phyloP scores from a whole-genome alignment of 1,140 invertebrate species.

The Aphelinus certus region DNA sequence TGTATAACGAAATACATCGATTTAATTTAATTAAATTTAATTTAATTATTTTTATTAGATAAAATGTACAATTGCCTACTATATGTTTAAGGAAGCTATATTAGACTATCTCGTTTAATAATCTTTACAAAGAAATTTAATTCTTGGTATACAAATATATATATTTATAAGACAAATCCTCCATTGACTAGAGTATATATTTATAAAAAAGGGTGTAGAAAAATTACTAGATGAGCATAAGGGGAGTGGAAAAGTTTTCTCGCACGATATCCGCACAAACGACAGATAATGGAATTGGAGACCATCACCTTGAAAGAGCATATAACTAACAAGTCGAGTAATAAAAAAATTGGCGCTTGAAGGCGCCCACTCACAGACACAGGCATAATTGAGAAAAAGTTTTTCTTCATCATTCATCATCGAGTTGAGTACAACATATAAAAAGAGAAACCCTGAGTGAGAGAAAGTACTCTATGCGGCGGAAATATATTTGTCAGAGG shows the following conservation, averaged over 20 bases:
- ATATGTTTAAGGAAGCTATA: conserved; percentile 60
- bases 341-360: neutral
- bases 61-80: conserved; percentile 65
- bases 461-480: conserved; percentile 24
- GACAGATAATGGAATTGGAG: conserved; percentile 55
- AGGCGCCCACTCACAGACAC: conserved; percentile 30
- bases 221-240: conserved; percentile 39
- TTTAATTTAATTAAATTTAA: conserved; percentile 43
- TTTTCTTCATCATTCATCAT: conserved; percentile 34
- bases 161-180: conserved; percentile 62
- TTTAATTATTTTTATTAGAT: conserved; percentile 64
- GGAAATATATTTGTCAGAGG: conserved; percentile 33
- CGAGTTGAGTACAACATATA: conserved; percentile 4
- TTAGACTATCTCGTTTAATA: conserved; percentile 62
- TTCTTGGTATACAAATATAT: conserved; percentile 51
- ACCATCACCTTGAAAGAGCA: conserved; percentile 58
- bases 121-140: conserved; percentile 62
- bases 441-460: conserved; percentile 47
- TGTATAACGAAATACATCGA: neutral
- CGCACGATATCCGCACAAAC: conserved; percentile 46
- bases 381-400: conserved; percentile 20
- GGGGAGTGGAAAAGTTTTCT: conserved; percentile 42
- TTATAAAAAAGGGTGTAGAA: conserved; percentile 45
- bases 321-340: conserved; percentile 44
- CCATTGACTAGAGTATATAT: conserved; percentile 62